These are phyloP conservation scores for Scomber japonicus DNA, from an alignment of 2,113 vertebrate species.

Conservation along the genomic window DNA sequence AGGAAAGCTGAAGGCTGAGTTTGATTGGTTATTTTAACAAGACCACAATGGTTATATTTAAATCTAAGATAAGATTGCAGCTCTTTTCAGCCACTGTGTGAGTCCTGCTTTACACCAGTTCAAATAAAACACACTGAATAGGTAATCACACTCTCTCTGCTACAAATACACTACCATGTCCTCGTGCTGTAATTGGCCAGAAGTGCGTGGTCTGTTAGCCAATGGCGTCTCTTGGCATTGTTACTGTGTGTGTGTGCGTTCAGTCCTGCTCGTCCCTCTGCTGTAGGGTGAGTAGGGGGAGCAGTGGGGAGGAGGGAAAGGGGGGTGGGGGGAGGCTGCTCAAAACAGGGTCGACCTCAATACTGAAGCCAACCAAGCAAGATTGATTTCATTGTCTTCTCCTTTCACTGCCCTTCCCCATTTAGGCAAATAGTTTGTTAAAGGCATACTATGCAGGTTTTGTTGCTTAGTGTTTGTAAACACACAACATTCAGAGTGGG, in stretches of 20 bases:
- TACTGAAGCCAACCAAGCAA: constrained; percentile 71
- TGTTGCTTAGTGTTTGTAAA: too few relatives aligned
- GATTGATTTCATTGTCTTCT: constrained; percentile 75
- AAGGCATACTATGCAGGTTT: background rate
- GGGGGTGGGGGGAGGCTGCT: background rate
- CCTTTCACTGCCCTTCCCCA: constrained; percentile 52
- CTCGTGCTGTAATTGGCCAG: constrained; percentile 72
- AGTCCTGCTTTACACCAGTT: constrained; percentile 28
- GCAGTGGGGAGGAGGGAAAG: background rate
- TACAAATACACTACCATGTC: constrained; percentile 52
- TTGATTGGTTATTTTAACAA: constrained; percentile 11
- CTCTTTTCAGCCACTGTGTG: constrained; percentile 2
- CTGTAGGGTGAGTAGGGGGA: constrained; percentile 26
- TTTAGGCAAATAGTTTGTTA: constrained; percentile 61
- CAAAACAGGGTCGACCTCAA: constrained; percentile 63
- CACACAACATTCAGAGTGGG: too few relatives aligned
- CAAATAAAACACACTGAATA: constrained; percentile 57
- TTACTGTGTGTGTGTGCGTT: constrained; percentile 65
- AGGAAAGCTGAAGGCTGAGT: background rate
- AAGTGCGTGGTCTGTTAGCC: constrained; percentile 73
- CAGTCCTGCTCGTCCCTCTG: constrained; percentile 23
- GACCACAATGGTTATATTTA: constrained; percentile 21
- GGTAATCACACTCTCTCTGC: constrained; percentile 52
- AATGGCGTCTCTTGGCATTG: constrained; percentile 75
- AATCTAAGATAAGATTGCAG: constrained; percentile 21